Conservation (phyloP, 2,888 invertebrate genomes). For the Drosophila meridionalis region DNA sequence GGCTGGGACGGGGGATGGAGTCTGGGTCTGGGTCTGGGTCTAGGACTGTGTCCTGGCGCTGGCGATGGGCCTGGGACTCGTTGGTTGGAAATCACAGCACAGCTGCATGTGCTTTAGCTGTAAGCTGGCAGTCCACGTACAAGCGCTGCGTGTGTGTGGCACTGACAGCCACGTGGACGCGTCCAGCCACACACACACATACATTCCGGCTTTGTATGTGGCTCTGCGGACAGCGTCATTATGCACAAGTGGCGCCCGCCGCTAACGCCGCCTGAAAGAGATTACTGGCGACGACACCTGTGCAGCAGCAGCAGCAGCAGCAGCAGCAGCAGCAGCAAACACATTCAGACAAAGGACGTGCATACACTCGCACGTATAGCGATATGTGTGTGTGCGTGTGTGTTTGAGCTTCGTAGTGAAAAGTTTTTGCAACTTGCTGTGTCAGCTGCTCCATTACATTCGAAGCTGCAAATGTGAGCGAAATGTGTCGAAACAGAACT, state of each 20-base stretch:
- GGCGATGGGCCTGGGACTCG: slow-evolving; percentile 3
- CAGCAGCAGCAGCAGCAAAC: slow-evolving; percentile 34
- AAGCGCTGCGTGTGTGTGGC: slow-evolving; percentile 39
- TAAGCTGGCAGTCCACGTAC: slow-evolving; percentile 70
- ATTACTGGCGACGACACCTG: slow-evolving; percentile 80
- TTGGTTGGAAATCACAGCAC: slow-evolving; percentile 72
- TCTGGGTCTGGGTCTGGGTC: background rate
- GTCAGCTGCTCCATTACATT: slow-evolving; percentile 81
- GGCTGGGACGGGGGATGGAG: background rate
- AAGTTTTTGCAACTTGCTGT: slow-evolving; percentile 71
- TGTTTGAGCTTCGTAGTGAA: slow-evolving; percentile 46
- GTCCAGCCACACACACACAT: slow-evolving; percentile 34
- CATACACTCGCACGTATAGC: slow-evolving; percentile 18
- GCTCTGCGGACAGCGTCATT: slow-evolving; percentile 66
- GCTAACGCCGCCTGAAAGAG: slow-evolving; percentile 64
- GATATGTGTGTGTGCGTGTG: slow-evolving; percentile 18
- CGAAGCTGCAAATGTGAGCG: slow-evolving; percentile 44
- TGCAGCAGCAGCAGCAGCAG: slow-evolving; percentile 58
- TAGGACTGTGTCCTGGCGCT: background rate
- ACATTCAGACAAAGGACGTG: slow-evolving; percentile 39
- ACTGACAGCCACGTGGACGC: slow-evolving; percentile 71
- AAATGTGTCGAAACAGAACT: slow-evolving; percentile 24
- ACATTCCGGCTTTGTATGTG: slow-evolving; percentile 50
- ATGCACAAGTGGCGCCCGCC: slow-evolving; percentile 75
- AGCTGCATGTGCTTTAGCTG: slow-evolving; percentile 77